Percentiles rank a stretch among this genome's conserved stretches.
These are phyloP conservation scores for Platichthys stellatus DNA, from an alignment of 2,113 vertebrate species.

Conservation along the genomic window DNA sequence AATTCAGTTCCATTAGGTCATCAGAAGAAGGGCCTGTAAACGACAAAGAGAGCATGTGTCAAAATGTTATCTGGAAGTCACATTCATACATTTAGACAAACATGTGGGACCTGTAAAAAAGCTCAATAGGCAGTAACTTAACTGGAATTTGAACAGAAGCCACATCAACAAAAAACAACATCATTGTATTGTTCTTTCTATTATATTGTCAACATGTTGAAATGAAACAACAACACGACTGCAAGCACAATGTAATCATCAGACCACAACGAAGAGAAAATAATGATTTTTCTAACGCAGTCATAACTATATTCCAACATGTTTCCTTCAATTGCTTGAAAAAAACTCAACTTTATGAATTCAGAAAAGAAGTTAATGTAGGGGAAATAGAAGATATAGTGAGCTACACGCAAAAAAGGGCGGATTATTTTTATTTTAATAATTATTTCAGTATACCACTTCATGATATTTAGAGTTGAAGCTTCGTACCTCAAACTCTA, in stretches of 20 bases:
- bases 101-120: neutral
- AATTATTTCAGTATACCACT: conserved; percentile 68
- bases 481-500: conserved; percentile 24
- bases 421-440: conserved; percentile 57
- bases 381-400: conserved; percentile 46
- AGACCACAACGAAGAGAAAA: conserved; percentile 33
- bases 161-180: neutral
- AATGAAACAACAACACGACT: neutral
- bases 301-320: conserved; percentile 50
- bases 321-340: conserved; percentile 54
- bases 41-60: conserved; percentile 30
- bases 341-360: conserved; percentile 44
- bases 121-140: neutral
- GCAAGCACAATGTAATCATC: neutral
- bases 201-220: neutral
- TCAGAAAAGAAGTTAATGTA: conserved; percentile 41
- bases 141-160: neutral
- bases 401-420: conserved; percentile 52
- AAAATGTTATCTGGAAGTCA: conserved; percentile 10
- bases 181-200: neutral
- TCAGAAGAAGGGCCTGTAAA: conserved; percentile 72
- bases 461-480: conserved; percentile 47
- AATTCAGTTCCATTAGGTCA: conserved; percentile 80
- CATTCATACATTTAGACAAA: no score
- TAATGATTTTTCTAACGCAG: conserved; percentile 31